Conservation (phyloP, 2,888 invertebrate species). For the Pyrrhia umbra region DNA sequence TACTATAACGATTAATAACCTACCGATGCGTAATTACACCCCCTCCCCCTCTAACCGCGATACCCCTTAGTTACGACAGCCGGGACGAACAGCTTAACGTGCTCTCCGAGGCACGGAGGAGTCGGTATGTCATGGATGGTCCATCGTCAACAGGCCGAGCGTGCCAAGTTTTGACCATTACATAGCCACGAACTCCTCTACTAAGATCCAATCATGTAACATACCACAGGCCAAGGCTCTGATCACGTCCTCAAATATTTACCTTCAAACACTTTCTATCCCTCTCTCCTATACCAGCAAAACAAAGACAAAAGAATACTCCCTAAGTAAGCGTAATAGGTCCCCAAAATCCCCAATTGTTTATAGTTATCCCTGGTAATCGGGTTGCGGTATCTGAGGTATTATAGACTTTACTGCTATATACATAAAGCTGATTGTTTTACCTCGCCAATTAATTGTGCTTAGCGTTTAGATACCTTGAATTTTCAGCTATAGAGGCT, state of each 20-base stretch:
- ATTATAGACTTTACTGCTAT: constrained; percentile 39
- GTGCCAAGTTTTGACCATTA: too few relatives aligned
- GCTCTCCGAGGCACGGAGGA: too few relatives aligned
- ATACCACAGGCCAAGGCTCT: not conserved
- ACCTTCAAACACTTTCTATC: not conserved
- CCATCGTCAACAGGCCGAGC: too few relatives aligned
- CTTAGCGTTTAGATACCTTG: constrained; percentile 9
- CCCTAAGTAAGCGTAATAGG: constrained; percentile 33
- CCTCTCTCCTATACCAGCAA: constrained; percentile 4
- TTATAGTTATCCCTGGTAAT: constrained; percentile 64
- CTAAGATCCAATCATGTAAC: not conserved
- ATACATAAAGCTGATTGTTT: constrained; percentile 27
- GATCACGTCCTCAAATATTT: not conserved
- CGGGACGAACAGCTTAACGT: too few relatives aligned
- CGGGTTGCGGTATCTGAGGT: constrained; percentile 33
- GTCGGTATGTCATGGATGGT: too few relatives aligned
- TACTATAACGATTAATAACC: too few relatives aligned
- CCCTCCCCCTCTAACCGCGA: too few relatives aligned
- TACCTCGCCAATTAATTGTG: constrained; percentile 44
- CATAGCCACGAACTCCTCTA: too few relatives aligned
- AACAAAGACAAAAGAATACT: constrained; percentile 29
- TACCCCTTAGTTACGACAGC: too few relatives aligned
- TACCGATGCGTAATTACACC: too few relatives aligned
- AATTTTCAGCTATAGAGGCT: not conserved
- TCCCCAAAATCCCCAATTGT: constrained; percentile 62